Conservation (phyloP, 2,113 vertebrate genomes). For the Lycocorax pyrrhopterus region DNA sequence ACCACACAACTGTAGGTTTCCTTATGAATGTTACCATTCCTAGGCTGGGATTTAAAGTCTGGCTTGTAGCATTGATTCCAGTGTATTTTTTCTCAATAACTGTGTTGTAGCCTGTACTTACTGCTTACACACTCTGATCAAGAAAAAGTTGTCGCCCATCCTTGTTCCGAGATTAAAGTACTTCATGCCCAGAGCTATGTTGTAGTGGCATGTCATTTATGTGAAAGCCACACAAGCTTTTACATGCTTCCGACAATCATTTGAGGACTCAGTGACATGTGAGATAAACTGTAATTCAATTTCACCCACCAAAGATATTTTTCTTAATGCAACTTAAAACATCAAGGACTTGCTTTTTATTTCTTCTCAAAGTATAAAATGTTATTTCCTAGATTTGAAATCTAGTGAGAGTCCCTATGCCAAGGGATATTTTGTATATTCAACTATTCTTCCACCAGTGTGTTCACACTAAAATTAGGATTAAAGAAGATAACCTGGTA, state of each 20-base stretch:
- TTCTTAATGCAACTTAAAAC: not conserved
- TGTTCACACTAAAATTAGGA: not conserved
- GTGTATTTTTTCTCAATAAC: not conserved
- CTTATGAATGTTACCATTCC: not conserved
- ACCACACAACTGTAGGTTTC: not conserved
- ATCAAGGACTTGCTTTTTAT: not conserved
- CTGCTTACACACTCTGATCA: not conserved
- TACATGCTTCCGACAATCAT: not conserved
- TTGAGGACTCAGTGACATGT: not conserved
- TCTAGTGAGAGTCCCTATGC: not conserved
- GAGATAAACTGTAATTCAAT: not conserved
- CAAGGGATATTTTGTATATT: not conserved
- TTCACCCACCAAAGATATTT: not conserved
- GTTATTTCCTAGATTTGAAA: not conserved
- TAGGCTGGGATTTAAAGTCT: not conserved
- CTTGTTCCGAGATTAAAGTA: not conserved
- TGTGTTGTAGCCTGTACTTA: not conserved
- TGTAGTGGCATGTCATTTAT: not conserved
- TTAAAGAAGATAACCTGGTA: not conserved
- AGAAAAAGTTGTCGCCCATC: not conserved
- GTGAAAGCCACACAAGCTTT: not conserved
- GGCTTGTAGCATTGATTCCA: not conserved
- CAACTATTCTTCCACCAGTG: not conserved
- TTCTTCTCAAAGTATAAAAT: not conserved
- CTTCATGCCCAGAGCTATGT: not conserved